phyloP scores from a whole-genome alignment of 2,113 vertebrate species.

The Ammodytes marinus region DNA sequence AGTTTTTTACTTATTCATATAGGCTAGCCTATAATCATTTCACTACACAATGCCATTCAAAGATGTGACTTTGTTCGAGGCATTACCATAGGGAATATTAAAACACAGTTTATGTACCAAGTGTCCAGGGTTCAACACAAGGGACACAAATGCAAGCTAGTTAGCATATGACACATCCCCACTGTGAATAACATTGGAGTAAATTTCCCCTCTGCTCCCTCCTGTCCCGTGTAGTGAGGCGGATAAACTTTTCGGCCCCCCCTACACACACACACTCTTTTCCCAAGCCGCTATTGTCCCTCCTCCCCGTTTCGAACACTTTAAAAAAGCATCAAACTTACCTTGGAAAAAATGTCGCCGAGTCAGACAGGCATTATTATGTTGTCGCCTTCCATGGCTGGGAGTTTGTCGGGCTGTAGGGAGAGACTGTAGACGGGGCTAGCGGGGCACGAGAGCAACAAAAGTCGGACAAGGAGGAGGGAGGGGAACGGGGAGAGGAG shows the following conservation, averaged over 20 bases:
- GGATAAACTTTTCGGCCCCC: conserved; percentile 69
- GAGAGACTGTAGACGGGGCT: conserved; percentile 49
- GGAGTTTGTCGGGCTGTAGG: conserved; percentile 40
- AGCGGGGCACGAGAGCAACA: conserved; percentile 47
- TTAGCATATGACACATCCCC: conserved; percentile 44
- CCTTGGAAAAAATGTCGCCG: conserved; percentile 69
- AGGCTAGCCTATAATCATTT: background rate
- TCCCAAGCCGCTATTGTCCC: conserved; percentile 15
- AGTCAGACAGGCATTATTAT: conserved; percentile 75
- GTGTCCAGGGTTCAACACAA: background rate
- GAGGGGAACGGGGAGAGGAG: background rate
- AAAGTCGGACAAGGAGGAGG: conserved; percentile 35
- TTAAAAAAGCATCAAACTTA: conserved; percentile 33
- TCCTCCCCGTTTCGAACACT: background rate
- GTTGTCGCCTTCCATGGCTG: conserved; percentile 78
- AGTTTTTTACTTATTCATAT: too few species aligned
- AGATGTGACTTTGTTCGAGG: background rate
- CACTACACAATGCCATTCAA: background rate
- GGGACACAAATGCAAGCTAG: conserved; percentile 10
- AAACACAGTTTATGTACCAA: background rate
- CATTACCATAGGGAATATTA: background rate
- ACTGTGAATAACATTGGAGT: conserved; percentile 54
- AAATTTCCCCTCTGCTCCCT: conserved; percentile 7
- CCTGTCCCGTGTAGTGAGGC: conserved; percentile 43
- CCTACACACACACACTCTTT: background rate